These are phyloP conservation scores for Pipra filicauda DNA, from an alignment of 2,113 vertebrate species.

Conservation along the genomic window DNA sequence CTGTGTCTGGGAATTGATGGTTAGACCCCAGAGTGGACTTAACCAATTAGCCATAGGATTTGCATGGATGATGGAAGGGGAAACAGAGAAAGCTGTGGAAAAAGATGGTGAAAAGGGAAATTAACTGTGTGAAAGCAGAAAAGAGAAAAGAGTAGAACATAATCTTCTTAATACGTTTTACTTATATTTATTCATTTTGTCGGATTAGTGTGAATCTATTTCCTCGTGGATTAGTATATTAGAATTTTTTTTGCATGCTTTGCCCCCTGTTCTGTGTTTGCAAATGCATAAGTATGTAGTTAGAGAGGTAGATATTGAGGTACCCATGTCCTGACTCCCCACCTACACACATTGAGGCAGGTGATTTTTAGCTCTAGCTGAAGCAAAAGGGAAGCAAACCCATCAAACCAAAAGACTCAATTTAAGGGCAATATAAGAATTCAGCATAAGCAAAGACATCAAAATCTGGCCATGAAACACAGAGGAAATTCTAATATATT, in stretches of 20 bases:
- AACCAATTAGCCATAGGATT: conserved; percentile 9
- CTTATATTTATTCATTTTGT: conserved; percentile 17
- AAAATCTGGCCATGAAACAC: background rate
- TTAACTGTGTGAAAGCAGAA: background rate
- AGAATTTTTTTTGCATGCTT: background rate
- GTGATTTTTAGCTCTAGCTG: background rate
- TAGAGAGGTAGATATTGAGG: background rate
- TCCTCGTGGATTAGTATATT: background rate
- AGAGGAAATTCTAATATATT: conserved; percentile 28
- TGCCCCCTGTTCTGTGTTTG: background rate
- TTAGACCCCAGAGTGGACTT: conserved; percentile 25
- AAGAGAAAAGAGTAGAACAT: background rate
- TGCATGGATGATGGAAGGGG: background rate
- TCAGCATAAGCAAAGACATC: background rate
- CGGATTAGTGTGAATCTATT: background rate
- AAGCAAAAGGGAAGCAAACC: background rate
- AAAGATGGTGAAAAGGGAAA: background rate
- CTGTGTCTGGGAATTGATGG: conserved; percentile 8
- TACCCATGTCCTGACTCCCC: background rate
- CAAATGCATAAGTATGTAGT: background rate
- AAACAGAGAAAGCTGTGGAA: background rate
- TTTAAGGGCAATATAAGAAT: background rate
- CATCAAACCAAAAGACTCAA: background rate
- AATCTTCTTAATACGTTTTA: background rate
- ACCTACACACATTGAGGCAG: rapidly evolving